phyloP scores from a whole-genome alignment of 2,888 invertebrate genomes.

The Pristionchus entomophagus region DNA sequence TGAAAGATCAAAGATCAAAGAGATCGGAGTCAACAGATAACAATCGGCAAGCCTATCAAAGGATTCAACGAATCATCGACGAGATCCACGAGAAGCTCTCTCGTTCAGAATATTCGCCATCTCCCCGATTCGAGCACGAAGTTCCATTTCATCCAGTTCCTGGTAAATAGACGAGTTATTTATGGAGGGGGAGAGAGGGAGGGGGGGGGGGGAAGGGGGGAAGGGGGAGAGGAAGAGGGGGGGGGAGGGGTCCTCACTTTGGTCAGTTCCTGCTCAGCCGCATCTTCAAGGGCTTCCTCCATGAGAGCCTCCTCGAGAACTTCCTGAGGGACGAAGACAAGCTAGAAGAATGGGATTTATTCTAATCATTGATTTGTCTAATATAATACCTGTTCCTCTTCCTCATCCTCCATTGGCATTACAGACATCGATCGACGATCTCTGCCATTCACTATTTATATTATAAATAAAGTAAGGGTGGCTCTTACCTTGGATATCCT shows the following conservation, averaged over 20 bases:
- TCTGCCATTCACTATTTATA: not conserved
- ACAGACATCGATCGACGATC: not conserved
- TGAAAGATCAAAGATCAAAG: not conserved
- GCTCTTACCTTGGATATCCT: not conserved
- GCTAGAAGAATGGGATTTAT: not conserved
- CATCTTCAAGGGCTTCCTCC: slow-evolving; percentile 42
- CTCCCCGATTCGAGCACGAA: slow-evolving; percentile 63
- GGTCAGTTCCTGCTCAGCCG: slow-evolving; percentile 12
- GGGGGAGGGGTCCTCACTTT: too few species aligned
- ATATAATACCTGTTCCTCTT: slow-evolving; percentile 18
- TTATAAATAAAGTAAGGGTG: not conserved
- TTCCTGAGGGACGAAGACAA: slow-evolving; percentile 44
- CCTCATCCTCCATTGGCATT: not conserved
- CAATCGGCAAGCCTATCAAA: not conserved
- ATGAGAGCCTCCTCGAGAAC: slow-evolving; percentile 31
- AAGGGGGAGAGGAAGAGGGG: too few species aligned
- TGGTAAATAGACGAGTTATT: not conserved
- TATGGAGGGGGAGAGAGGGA: not conserved
- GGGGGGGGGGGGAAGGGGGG: not conserved
- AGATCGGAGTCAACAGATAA: not conserved
- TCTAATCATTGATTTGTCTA: not conserved
- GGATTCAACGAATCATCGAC: not conserved
- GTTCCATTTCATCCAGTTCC: slow-evolving; percentile 59
- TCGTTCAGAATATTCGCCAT: slow-evolving; percentile 66
- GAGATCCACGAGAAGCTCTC: slow-evolving; percentile 54